Evolutionary conservation across 2,113 vertebrate genomes (phyloP).

Genomic region (Phodopus roborovskii): DNA sequence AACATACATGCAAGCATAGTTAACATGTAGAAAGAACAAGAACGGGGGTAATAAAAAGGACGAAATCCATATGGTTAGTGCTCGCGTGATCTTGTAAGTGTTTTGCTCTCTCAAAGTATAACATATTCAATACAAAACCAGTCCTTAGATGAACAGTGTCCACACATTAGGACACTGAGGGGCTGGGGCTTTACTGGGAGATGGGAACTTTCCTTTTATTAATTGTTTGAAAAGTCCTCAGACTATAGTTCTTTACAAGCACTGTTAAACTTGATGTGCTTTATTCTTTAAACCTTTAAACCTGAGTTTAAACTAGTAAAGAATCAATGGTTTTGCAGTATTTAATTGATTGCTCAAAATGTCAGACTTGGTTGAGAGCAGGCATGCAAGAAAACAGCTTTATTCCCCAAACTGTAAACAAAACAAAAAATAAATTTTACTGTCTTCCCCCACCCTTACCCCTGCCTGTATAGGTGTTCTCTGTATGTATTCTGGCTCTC

Average conservation of each 20-base stretch:
- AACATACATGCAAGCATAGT: background rate
- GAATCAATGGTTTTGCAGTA: background rate
- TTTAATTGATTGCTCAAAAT: background rate
- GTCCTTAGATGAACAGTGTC: background rate
- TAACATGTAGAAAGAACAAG: background rate
- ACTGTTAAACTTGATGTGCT: background rate
- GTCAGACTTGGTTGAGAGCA: background rate
- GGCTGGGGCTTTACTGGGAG: background rate
- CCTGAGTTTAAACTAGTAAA: background rate
- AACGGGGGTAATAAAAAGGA: background rate
- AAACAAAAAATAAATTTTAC: conserved; percentile 26
- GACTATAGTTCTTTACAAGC: background rate
- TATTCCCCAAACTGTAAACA: background rate
- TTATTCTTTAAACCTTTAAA: background rate
- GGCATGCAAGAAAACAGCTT: background rate
- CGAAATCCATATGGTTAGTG: background rate
- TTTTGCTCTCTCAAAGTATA: background rate
- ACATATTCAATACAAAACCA: background rate
- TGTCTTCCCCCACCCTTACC: too few relatives aligned
- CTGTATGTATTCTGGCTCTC: too few relatives aligned
- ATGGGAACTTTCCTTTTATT: background rate
- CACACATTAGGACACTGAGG: background rate
- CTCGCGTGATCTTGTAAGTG: too few relatives aligned
- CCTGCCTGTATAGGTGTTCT: too few relatives aligned
- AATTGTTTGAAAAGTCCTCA: background rate